Conservation (phyloP, 2,888 invertebrate genomes). For the Steinernema hermaphroditum region DNA sequence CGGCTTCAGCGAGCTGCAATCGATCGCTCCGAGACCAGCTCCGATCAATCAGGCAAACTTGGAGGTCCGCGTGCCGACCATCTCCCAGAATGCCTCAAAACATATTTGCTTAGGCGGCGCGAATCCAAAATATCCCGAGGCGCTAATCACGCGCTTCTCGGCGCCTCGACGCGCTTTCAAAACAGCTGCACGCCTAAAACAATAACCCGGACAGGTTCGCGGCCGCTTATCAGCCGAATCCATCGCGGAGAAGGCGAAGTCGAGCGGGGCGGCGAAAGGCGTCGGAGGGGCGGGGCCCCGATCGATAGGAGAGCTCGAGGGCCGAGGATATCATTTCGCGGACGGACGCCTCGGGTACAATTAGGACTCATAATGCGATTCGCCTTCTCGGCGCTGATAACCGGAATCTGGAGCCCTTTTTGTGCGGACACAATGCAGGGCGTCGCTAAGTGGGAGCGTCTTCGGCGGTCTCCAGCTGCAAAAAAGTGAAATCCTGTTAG, state of each 20-base stretch:
- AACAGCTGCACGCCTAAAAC: neutral
- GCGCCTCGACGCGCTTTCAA: too few species aligned
- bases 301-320: neutral
- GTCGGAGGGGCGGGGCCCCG: neutral
- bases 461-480: too few species aligned
- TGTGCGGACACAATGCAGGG: too few species aligned
- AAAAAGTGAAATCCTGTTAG: too few species aligned
- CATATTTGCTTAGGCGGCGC: too few species aligned
- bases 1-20: neutral
- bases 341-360: conserved; percentile 14
- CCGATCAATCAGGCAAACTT: neutral
- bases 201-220: neutral
- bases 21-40: neutral
- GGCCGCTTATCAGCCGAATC: neutral
- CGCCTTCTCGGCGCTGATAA: neutral
- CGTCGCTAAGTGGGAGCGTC: too few species aligned
- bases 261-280: neutral
- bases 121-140: too few species aligned
- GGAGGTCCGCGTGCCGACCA: neutral
- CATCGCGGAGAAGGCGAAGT: neutral
- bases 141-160: neutral
- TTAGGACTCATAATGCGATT: conserved; percentile 3
- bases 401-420: too few species aligned
- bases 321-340: neutral
- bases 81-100: neutral